Base-by-base conservation (phyloP, 2,888 invertebrate genomes). In the Stenchaetothrips biformis region DNA sequence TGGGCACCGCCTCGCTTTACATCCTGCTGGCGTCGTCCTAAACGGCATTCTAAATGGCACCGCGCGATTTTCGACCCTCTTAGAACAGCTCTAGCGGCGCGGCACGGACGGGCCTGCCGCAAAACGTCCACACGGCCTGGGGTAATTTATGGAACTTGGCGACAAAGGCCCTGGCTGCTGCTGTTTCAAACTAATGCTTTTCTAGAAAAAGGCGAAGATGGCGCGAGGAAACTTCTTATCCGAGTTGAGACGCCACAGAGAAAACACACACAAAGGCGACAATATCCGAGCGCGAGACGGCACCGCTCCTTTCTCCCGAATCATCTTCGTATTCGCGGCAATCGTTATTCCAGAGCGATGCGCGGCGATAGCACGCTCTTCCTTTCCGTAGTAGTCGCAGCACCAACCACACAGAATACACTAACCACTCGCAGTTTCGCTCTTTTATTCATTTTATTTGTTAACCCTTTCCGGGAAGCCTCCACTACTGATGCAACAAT, bases 401-500 rank as follows among this genome's bases (percentile, higher is more conserved):
- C 16, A 53, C 16, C 18, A 18, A 18, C 53, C 37, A 37, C 37
- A 37, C 37, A 37, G 37, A 37, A 37, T 37, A 37, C 37, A 37
- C 37, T 37, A 37, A 37, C 37, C 37, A 37, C 37, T 37, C 37
- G 37, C 21, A 74, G 67, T 74, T 74, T 25, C 67, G 25, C 25
- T 74, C 25, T 25, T 25, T 74, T 59, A 18, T 59, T 25, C 25
- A 21, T 74, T 74, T 25, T 21, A 74, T 74, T 74, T 25, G 21
- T 74, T 74, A 74, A 74, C 67, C 67, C 25, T 74, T 74, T 74
- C 67, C 25, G 25, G 67, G 67, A 74, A 74, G 67, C 25, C 67
- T 21, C 67, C 25, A 11, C 67, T 37, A 25, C 67, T 25, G 67
- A 25, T 59, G 59, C 59, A 59, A 59, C 59, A 59, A 59, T 59